A percentile compares a stretch with the other conserved stretches of the same genome.
Evolutionary conservation across 2,113 vertebrate species (phyloP).

Genomic region (Myiagra hebetior): DNA sequence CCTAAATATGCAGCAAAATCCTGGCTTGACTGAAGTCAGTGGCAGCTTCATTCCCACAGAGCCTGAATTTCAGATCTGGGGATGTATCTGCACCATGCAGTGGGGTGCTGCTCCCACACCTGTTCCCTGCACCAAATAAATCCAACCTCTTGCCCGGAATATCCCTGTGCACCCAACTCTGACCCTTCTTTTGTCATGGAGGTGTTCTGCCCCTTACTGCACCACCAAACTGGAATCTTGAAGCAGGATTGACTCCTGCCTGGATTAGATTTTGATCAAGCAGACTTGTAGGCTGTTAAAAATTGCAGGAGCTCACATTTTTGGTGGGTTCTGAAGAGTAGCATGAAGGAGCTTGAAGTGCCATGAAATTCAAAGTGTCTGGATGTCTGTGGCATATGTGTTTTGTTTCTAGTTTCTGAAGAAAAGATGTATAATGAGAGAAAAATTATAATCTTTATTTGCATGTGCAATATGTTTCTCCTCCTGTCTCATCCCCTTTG

Average conservation of each 20-base stretch:
- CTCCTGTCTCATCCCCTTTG: neutral
- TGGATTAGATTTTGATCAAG: neutral
- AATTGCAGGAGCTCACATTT: neutral
- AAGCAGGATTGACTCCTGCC: neutral
- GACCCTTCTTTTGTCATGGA: neutral
- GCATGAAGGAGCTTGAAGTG: neutral
- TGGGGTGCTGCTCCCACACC: neutral
- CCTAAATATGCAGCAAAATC: neutral
- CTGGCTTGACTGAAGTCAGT: neutral
- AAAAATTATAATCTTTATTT: neutral
- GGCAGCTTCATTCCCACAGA: neutral
- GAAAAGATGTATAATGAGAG: neutral
- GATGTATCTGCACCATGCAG: rapidly evolving
- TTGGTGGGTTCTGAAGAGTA: neutral
- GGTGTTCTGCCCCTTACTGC: neutral
- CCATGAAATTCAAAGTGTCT: neutral
- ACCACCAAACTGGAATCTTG: neutral
- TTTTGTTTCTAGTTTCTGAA: neutral
- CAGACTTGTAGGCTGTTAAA: neutral
- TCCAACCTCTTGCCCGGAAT: neutral
- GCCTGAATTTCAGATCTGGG: neutral
- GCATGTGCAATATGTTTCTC: neutral
- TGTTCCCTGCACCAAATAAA: neutral
- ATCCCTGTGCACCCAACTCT: neutral
- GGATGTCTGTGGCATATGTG: neutral